These are phyloP conservation scores for Atta texana DNA, from an alignment of 1,140 invertebrate species.

Conservation along the genomic window DNA sequence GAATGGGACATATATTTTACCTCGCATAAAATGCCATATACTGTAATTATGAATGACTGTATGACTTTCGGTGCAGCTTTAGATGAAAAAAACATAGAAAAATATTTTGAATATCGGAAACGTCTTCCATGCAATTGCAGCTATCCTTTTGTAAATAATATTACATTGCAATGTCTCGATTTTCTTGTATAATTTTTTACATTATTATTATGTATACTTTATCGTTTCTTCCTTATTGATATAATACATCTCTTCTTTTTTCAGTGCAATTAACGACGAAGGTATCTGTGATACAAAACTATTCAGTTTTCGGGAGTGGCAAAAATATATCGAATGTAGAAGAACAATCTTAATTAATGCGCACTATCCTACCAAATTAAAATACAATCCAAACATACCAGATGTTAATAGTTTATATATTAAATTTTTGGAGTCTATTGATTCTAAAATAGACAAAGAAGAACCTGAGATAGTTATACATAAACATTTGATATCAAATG, in stretches of 20 bases:
- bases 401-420: conserved; percentile 76
- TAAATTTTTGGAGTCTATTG: conserved; percentile 75
- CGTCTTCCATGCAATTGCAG: conserved; percentile 26
- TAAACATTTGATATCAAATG: conserved; percentile 69
- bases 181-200: background rate
- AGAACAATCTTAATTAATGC: conserved; percentile 85
- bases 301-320: conserved; percentile 89
- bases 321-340: conserved; percentile 88
- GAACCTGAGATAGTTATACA: conserved; percentile 55
- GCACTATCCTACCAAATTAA: conserved; percentile 87
- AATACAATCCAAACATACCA: conserved; percentile 74
- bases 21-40: conserved; percentile 72
- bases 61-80: conserved; percentile 69
- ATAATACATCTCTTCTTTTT: conserved; percentile 58
- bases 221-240: background rate
- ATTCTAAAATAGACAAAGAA: conserved; percentile 69
- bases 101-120: conserved; percentile 27
- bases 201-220: background rate
- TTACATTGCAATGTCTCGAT: background rate
- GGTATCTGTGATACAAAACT: conserved; percentile 81
- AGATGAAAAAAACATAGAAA: conserved; percentile 55
- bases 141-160: conserved; percentile 42
- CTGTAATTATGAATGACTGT: conserved; percentile 69
- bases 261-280: conserved; percentile 72
- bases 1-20: conserved; percentile 71